These are phyloP conservation scores for Pyrochroa serraticornis DNA, from an alignment of 2,888 invertebrate species.

Conservation along the genomic window DNA sequence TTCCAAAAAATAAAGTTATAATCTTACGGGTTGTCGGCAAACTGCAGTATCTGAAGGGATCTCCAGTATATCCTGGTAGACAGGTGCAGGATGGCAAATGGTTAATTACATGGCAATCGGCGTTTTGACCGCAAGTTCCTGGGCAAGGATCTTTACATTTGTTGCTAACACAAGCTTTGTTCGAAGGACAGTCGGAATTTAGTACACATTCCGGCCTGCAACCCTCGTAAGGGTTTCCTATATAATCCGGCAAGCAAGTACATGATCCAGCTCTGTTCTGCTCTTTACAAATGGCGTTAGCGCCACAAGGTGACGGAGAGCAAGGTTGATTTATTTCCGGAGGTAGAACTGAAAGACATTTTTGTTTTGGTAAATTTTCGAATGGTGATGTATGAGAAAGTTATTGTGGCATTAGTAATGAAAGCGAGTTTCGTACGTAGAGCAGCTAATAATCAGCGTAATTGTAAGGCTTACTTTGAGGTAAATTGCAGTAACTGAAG, in stretches of 20 bases:
- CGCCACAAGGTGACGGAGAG: conserved; percentile 73
- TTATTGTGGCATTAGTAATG: conserved; percentile 25
- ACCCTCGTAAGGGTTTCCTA: conserved; percentile 79
- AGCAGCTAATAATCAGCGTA: conserved; percentile 24
- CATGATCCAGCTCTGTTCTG: conserved; percentile 71
- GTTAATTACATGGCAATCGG: conserved; percentile 75
- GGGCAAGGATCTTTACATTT: conserved; percentile 83
- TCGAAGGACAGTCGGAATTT: conserved; percentile 74
- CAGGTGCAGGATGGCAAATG: conserved; percentile 75
- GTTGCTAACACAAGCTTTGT: conserved; percentile 73
- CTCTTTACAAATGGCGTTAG: conserved; percentile 69
- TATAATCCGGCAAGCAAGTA: conserved; percentile 71
- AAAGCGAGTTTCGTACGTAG: conserved; percentile 7
- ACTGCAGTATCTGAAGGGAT: conserved; percentile 59
- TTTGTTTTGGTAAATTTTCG: conserved; percentile 2
- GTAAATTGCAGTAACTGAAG: conserved; percentile 64
- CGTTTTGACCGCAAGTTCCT: conserved; percentile 77
- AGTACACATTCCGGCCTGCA: conserved; percentile 77
- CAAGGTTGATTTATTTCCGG: conserved; percentile 62
- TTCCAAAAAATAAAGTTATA: conserved; percentile 6
- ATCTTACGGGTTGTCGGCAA: conserved; percentile 51
- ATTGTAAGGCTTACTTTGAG: conserved; percentile 35
- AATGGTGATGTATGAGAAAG: not conserved
- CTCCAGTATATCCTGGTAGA: conserved; percentile 67
- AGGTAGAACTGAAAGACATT: conserved; percentile 42